Evolutionary conservation across 2,888 invertebrate species (phyloP), one percentile per base, ranked within the genome.

Genomic region (Hirtodrosophila cameraria): DNA sequence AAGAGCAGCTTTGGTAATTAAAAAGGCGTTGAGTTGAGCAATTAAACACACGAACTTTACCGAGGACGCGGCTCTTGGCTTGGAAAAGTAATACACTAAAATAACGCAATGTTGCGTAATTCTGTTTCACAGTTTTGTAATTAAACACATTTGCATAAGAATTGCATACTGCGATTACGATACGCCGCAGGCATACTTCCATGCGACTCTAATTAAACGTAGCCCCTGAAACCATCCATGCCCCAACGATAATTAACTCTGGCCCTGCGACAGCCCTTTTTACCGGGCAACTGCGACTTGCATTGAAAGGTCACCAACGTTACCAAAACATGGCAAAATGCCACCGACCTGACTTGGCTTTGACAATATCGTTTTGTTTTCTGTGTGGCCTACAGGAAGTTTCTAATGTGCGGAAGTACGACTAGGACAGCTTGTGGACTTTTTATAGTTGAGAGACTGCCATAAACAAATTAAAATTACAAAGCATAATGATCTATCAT

Each of bases 121-220:
- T 69, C 77, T 72, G 78, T 78, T 88, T 87, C 88, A 85, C 87
- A 88, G 88, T 88, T 88, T 89, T 86, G 89, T 89, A 88, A 88
- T 89, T 88, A 88, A 87, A 84, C 70, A 78, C 80, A 88, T 88
- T 88, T 89, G 87, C 88, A 88, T 88, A 88, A 72, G 76, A 74
- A 75, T 72, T 74, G 67, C 75, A 59, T 55, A 45, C 25, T 31
- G 27, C 38, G 46, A 46, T n/a, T 41, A 36, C 33, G 23, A 23
- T 41, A 54, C 45, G 72, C 75, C 78, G 46, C 46, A 59, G 75
- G 88, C 86, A 87, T 82, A 71, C 54, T 85, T 79, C 54, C 84
- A 85, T 83, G 88, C 82, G 36, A 74, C 68, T 49, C 78, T 66
- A 82, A 82, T 82, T 83, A 83, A 84, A 66, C 42, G 28, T 62